Evolutionary conservation across 2,797 vertebrate genomes (phyloP).

Genomic region (Coregonus ussuriensis): DNA sequence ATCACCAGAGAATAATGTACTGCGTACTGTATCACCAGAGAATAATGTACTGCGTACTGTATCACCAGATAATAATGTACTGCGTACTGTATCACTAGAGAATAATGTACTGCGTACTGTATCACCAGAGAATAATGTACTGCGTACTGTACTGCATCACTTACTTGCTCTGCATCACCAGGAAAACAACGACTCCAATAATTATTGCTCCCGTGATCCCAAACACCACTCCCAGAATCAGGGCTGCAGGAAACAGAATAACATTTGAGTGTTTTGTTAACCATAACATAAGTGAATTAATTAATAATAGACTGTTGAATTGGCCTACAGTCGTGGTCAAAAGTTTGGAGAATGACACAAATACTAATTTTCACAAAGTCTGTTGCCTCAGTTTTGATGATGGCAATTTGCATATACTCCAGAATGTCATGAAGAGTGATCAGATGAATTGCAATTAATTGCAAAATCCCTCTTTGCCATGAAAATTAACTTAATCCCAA

Average conservation of each 20-base stretch:
- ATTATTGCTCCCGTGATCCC: conserved; percentile 47
- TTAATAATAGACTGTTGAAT: too few species aligned
- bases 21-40: conserved; percentile 60
- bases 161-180: conserved; percentile 70
- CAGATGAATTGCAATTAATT: too few species aligned
- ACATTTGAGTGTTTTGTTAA: not conserved
- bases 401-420: too few species aligned
- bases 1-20: conserved; percentile 43
- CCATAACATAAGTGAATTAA: not conserved
- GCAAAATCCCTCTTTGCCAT: too few species aligned
- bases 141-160: not conserved
- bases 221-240: conserved; percentile 72
- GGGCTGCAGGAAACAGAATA: conserved; percentile 50
- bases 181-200: conserved; percentile 55
- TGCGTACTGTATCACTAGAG: conserved; percentile 55
- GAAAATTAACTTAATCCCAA: too few species aligned
- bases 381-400: too few species aligned
- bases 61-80: conserved; percentile 42
- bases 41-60: conserved; percentile 13
- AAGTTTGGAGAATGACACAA: too few species aligned
- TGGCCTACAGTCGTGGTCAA: too few species aligned
- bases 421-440: too few species aligned
- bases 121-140: conserved; percentile 57
- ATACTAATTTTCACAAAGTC: too few species aligned
- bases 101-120: conserved; percentile 41